Conservation (phyloP, 2,888 invertebrate genomes). For the Cremastinae sp. region DNA sequence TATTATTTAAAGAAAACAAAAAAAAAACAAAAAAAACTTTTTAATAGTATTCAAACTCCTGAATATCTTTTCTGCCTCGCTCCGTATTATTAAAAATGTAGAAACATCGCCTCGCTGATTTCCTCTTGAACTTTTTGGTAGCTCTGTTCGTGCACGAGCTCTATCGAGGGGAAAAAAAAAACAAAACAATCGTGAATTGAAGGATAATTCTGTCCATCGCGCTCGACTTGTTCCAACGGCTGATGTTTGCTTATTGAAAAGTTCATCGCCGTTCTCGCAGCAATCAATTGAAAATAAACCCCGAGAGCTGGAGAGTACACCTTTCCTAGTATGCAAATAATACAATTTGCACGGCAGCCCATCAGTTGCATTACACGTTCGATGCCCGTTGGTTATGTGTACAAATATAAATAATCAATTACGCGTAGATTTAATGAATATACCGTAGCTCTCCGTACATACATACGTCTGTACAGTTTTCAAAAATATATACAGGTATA, state of each 20-base stretch:
- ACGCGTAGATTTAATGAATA: conserved; percentile 53
- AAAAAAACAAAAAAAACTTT: too few species aligned
- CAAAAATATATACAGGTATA: conserved; percentile 14
- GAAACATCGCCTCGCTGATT: too few species aligned
- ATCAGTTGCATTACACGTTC: conserved; percentile 35
- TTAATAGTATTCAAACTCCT: too few species aligned
- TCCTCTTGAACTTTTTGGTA: too few species aligned
- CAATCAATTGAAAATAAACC: too few species aligned
- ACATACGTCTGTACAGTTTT: background rate
- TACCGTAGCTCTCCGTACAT: conserved; percentile 20
- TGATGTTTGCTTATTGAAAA: background rate
- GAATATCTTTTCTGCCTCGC: too few species aligned
- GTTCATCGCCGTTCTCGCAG: background rate
- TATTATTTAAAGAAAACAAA: too few species aligned
- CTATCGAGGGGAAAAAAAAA: too few species aligned
- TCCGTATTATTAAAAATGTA: too few species aligned
- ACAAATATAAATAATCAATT: conserved; percentile 62
- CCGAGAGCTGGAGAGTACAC: background rate
- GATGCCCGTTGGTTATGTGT: conserved; percentile 56
- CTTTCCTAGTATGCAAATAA: conserved; percentile 54
- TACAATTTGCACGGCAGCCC: conserved; percentile 53
- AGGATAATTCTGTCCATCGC: too few species aligned
- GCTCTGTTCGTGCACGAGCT: too few species aligned
- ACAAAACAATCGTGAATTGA: too few species aligned
- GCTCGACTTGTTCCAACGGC: background rate